Evolutionary conservation across 2,888 invertebrate species (phyloP), one percentile per base, ranked within the genome.

Genomic region (Agrypnus murinus): DNA sequence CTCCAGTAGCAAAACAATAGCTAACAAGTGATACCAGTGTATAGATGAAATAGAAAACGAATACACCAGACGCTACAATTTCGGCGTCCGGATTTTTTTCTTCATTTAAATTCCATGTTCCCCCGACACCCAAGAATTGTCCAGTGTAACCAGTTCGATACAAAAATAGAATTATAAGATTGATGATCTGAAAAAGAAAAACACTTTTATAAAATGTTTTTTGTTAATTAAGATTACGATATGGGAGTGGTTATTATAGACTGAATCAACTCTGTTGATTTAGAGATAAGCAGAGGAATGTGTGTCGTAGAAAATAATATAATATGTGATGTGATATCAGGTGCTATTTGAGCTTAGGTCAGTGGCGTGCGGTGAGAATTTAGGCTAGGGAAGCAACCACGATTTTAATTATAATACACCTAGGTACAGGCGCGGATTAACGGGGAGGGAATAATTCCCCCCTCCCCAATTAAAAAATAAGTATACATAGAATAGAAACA

Each of bases 41-140:
- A 86, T 95, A 96, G 67, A 96, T 92, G 79, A 95, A 91, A 84
- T 92, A 96, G 14, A 95, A 95, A 5, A 96, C 93, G 77, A 95
- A 92, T 2, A 95, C 92, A 7, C 95, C 95, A 0, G 95, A 94
- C 0, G 95, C 95, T 0, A 96, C 92, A 74, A 95, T 95, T 87
- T 96, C 95, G 14, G 93, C 93, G 80, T 95, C 95, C 0, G 95
- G 91, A 83, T 92, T 94, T 86, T 95, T 95, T 83, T 94, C 94
- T 84, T 95, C 95, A 79, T 95, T 94, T 60, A 95, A 87, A 86
- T 95, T 95, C 95, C 95, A 95, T 14, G 95, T 95, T 65, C 95
- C 95, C 50, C 95, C 95, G 62, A 95, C 93, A 36, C 95, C 95
- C 72, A 96, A 88, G 83, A 95, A 95, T 82, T 92, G 91, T 1